These are phyloP conservation scores for Halcyon smyrnensis DNA, from an alignment of 2,797 vertebrate genomes.

Conservation along the genomic window DNA sequence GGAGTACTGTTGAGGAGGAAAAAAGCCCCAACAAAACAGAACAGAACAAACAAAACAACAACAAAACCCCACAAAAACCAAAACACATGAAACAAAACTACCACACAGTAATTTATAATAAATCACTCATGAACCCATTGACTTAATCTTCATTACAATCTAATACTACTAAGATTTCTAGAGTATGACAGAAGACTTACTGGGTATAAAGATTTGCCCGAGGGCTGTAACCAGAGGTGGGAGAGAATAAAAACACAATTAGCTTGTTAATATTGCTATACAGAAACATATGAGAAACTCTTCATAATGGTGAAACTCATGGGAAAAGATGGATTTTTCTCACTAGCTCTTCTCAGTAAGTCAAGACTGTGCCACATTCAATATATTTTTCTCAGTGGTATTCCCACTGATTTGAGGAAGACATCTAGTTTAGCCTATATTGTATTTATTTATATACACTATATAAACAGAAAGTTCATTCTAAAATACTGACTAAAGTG, in stretches of 20 bases:
- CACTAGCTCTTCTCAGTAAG: neutral
- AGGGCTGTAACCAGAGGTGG: constrained; percentile 59
- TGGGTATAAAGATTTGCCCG: constrained; percentile 54
- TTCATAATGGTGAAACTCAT: neutral
- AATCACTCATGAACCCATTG: constrained; percentile 52
- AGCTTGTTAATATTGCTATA: constrained; percentile 36
- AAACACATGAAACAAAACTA: neutral
- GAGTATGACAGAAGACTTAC: constrained; percentile 56
- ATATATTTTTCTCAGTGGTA: neutral
- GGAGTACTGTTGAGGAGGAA: neutral
- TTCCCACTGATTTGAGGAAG: neutral
- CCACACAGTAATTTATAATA: constrained; percentile 54
- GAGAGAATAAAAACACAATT: constrained; percentile 44
- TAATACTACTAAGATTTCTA: constrained; percentile 55
- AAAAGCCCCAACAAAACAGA: neutral
- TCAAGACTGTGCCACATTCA: neutral
- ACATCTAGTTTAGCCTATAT: neutral
- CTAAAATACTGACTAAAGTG: neutral
- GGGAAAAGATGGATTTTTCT: constrained; percentile 1
- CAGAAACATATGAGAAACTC: neutral
- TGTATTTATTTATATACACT: no score
- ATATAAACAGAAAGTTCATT: no score
- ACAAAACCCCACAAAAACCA: neutral
- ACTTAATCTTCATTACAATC: constrained; percentile 67
- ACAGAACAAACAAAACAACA: no score